Base-by-base conservation (phyloP, 2,113 vertebrate genomes). In the Heterotis niloticus region DNA sequence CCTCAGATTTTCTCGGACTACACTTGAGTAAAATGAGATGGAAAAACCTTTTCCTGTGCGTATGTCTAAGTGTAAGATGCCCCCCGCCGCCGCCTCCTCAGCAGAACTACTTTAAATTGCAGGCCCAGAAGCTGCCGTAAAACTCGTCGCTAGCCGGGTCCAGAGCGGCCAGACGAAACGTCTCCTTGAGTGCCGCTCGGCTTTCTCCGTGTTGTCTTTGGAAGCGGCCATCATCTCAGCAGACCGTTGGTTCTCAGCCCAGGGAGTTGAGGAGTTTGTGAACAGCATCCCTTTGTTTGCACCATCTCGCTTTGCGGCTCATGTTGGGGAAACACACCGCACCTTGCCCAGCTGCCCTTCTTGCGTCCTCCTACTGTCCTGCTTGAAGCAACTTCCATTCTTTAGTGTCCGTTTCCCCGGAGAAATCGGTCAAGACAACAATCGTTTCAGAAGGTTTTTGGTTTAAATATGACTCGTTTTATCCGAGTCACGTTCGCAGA, bases 251-350 rank as follows among this genome's bases (percentile, higher is more conserved):
- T 11, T 11, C 69, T 52, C 51, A 72, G 44, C 69, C n/a, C 34
- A 71, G 44, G 51, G 11, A 72, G 34, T 44, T 44, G 3, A 44
- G 34, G 34, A 44, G 34, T 2, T 4, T 44, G 23, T 20, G 69
- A 72, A 72, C 44, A 54, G 20, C 20, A 23, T 7, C 34, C 52
- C 69, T 71, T 71, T 72, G 51, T 72, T 72, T 51, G 54, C 69
- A 5, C 44, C 44, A 12, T 20, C 20, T 51, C 69, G n/a, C 5
- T 24, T 44, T 44, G 34, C 3, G 34, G 34, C 34, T 7, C 3
- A 7, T 44, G 3, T 44, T 7, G 3, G 2, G 34, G 34, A 44
- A 44, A 51, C 18, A 10, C 20, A n/a, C 34, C 17, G 20, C n/a
- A 71, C 29, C 34, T 23, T 44, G 44, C 20, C 16, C 17, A 0